Percentiles rank a stretch among this genome's conserved stretches.
phyloP scores from a whole-genome alignment of 64 coral and sea anemone species.

The Astreopora myriophthalma region DNA sequence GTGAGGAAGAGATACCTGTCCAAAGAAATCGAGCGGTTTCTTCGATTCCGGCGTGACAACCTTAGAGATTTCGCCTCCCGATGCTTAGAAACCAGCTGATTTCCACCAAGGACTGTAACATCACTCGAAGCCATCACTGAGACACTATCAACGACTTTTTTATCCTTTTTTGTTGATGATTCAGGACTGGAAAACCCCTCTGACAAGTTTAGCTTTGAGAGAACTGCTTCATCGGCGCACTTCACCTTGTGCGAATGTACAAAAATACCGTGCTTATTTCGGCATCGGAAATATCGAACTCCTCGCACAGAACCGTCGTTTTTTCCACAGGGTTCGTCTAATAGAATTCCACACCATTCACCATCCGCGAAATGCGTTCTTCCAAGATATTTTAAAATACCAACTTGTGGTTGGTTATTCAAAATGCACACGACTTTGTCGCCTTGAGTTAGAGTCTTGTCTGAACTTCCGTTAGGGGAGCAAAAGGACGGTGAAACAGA shows the following conservation, averaged over 20 bases:
- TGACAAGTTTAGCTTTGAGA: constrained; percentile 6
- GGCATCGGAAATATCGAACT: constrained; percentile 89
- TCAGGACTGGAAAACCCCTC: constrained; percentile 19
- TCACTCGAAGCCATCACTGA: constrained; percentile 6
- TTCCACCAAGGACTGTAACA: neutral
- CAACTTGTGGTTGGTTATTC: constrained; percentile 74
- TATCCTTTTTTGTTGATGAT: neutral
- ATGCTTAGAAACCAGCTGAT: neutral
- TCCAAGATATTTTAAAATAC: constrained; percentile 85
- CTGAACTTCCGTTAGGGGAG: neutral
- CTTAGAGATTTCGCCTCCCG: neutral
- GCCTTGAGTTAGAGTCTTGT: constrained; percentile 15
- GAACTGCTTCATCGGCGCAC: constrained; percentile 27
- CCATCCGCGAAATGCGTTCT: constrained; percentile 87
- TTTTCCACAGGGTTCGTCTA: constrained; percentile 91
- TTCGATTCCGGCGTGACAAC: neutral
- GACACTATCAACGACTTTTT: neutral
- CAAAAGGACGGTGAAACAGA: neutral
- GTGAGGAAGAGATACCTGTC: constrained; percentile 12
- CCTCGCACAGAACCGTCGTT: constrained; percentile 91
- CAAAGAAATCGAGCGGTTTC: constrained; percentile 7
- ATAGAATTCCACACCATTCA: constrained; percentile 90
- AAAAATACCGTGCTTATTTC: constrained; percentile 95
- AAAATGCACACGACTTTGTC: constrained; percentile 88
- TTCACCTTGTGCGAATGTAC: constrained; percentile 94